Conservation (phyloP, 1,140 invertebrate genomes). For the Zaprionus camerounensis region DNA sequence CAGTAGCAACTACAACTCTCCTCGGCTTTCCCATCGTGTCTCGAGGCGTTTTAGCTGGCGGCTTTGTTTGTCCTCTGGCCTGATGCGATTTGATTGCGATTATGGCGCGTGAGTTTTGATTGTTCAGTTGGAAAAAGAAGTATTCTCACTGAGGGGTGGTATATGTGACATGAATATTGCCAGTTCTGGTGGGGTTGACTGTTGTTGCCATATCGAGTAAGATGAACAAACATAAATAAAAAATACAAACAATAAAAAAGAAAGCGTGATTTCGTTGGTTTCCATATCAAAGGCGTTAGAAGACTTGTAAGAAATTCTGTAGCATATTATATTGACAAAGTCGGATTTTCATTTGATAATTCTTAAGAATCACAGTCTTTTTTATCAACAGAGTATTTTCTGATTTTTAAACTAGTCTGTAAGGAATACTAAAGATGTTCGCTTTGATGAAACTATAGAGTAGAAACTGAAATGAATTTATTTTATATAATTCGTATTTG, state of each 20-base stretch:
- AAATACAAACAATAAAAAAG: slow-evolving; percentile 6
- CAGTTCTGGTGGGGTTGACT: background rate
- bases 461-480: too few relatives aligned
- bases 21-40: slow-evolving; percentile 6
- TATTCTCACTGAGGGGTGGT: background rate
- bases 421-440: too few relatives aligned
- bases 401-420: too few relatives aligned
- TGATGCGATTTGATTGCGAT: slow-evolving; percentile 55
- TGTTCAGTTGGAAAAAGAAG: slow-evolving; percentile 47
- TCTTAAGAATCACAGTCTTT: too few relatives aligned
- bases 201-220: background rate
- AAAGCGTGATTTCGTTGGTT: background rate
- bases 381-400: too few relatives aligned
- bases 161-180: background rate
- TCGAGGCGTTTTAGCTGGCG: slow-evolving; percentile 22
- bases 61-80: slow-evolving; percentile 36
- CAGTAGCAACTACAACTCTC: slow-evolving; percentile 14
- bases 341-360: background rate
- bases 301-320: background rate
- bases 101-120: slow-evolving; percentile 51
- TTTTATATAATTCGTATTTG: too few relatives aligned
- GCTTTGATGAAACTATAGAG: too few relatives aligned
- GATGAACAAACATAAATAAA: background rate
- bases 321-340: background rate
- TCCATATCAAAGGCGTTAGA: background rate